Percentiles rank a stretch among this genome's conserved stretches.
phyloP scores from a whole-genome alignment of 92 coral and sea anemone species.

The Porites rus region DNA sequence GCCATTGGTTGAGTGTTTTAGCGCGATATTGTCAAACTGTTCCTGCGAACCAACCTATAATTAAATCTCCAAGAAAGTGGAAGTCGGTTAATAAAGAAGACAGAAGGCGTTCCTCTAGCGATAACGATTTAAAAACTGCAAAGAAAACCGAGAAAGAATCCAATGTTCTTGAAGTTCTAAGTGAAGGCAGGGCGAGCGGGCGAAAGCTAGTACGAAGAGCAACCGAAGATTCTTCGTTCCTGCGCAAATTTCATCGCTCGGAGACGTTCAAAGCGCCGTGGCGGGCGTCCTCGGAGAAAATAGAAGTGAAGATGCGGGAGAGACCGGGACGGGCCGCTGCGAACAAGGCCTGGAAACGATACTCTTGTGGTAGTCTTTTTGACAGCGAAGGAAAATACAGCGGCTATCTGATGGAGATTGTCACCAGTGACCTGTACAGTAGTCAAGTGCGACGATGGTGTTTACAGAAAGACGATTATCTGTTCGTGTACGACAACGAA shows the following conservation, averaged over 20 bases:
- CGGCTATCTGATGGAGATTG: conserved; percentile 89
- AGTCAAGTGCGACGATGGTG: conserved; percentile 98
- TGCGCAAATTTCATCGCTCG: conserved; percentile 77
- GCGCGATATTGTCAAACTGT: conserved; percentile 76
- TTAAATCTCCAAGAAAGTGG: conserved; percentile 14
- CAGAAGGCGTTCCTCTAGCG: conserved; percentile 65
- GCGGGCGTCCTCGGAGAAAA: conserved; percentile 74
- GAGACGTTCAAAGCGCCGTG: conserved; percentile 79
- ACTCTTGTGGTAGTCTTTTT: conserved; percentile 86
- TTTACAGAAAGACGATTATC: conserved; percentile 72
- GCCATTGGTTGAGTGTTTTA: conserved; percentile 86
- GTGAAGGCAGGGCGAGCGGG: conserved; percentile 93
- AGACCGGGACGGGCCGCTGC: conserved; percentile 32
- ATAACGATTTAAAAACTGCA: conserved; percentile 68
- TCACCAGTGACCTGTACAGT: conserved; percentile 70
- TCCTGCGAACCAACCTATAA: conserved; percentile 18
- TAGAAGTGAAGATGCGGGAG: conserved; percentile 74
- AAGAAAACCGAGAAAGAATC: conserved; percentile 49
- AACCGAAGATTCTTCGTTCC: conserved; percentile 80
- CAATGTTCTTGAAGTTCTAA: conserved; percentile 66
- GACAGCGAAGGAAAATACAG: conserved; percentile 92
- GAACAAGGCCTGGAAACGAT: conserved; percentile 57
- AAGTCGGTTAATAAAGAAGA: conserved; percentile 32
- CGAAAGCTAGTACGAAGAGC: conserved; percentile 71
- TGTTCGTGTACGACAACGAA: conserved; percentile 80